Evolutionary conservation across 2,113 vertebrate species (phyloP), one percentile per base, ranked within the genome.

Genomic region (Python bivittatus): DNA sequence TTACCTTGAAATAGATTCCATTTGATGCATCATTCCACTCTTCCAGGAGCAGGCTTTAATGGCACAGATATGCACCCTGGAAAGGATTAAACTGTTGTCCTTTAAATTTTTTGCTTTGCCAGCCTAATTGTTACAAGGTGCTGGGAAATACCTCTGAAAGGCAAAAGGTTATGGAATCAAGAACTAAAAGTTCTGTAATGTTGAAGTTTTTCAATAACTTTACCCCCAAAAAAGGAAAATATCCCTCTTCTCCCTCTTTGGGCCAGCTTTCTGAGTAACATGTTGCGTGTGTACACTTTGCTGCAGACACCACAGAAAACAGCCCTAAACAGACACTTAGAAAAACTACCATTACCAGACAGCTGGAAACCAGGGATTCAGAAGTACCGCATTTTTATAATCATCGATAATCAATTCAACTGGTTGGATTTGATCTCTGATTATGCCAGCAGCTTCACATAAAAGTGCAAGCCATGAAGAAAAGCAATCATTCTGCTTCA

Each of bases 41-140:
- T 96, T 97, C 61, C 92, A 12, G 93, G 96, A 96, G 96, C 97
- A 97, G 96, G 94, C 96, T 97, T 97, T 96, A 96, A 96, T 97
- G 96, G 97, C 96, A 95, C 93, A 95, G 96, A 96, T 94, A 96
- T 92, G 95, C 92, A 93, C 88, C 0, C 97, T 97, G 96, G 95
- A 96, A 97, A 96, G 94, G 94, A 96, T 97, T 96, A 96, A 95
- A 96, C 94, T 96, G 94, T 96, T 93, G 93, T 95, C 93, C 91
- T 95, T 95, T 95, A 93, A 92, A 93, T 91, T 92, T 92, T 64
- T 90, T 25, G 48, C 68, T 89, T 91, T 92, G 29, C 93, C 94
- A 0, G 23, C 68, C 88, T 96, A 95, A 96, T 95, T 88, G 95
- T 92, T 95, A 94, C 95, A 95, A 93, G 93, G 95, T 95, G 95